Conservation (phyloP, 2,888 invertebrate species). For the Dorcus parallelipipedus region DNA sequence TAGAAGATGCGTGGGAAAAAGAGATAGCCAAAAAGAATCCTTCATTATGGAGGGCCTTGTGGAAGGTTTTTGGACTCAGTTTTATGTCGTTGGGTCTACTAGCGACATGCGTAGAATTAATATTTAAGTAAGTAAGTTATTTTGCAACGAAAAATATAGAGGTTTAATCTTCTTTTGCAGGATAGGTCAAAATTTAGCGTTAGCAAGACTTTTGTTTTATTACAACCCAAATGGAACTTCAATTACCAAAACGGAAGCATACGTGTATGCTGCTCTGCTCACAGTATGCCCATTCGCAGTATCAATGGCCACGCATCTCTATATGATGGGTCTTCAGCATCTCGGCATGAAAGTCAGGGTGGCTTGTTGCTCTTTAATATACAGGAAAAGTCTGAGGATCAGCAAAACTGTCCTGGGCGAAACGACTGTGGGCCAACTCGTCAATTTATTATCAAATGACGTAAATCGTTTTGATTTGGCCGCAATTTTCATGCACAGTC, state of each 20-base stretch:
- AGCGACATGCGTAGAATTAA: slow-evolving; percentile 38
- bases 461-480: slow-evolving; percentile 82
- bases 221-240: slow-evolving; percentile 52
- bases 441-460: slow-evolving; percentile 62
- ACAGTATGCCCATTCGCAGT: slow-evolving; percentile 46
- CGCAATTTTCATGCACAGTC: slow-evolving; percentile 82
- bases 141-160: not conserved
- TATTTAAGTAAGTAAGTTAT: slow-evolving; percentile 26
- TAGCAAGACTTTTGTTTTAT: slow-evolving; percentile 62
- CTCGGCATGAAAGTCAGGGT: slow-evolving; percentile 83
- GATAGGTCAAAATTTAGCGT: slow-evolving; percentile 48
- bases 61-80: slow-evolving; percentile 36
- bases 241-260: slow-evolving; percentile 52
- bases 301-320: slow-evolving; percentile 59
- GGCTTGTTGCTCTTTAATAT: slow-evolving; percentile 78
- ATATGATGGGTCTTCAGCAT: slow-evolving; percentile 81
- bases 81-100: slow-evolving; percentile 36
- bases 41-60: slow-evolving; percentile 38
- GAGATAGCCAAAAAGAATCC: slow-evolving; percentile 38
- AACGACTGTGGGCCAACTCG: slow-evolving; percentile 54
- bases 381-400: slow-evolving; percentile 61
- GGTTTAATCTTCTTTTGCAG: slow-evolving; percentile 10
- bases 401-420: slow-evolving; percentile 56
- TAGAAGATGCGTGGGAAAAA: slow-evolving; percentile 56
- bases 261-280: slow-evolving; percentile 71